A percentile compares a stretch with the other conserved stretches of the same genome.
These are phyloP conservation scores for Gnathonemus echidnorhynchus DNA, from an alignment of 2,113 vertebrate genomes.

Conservation along the genomic window DNA sequence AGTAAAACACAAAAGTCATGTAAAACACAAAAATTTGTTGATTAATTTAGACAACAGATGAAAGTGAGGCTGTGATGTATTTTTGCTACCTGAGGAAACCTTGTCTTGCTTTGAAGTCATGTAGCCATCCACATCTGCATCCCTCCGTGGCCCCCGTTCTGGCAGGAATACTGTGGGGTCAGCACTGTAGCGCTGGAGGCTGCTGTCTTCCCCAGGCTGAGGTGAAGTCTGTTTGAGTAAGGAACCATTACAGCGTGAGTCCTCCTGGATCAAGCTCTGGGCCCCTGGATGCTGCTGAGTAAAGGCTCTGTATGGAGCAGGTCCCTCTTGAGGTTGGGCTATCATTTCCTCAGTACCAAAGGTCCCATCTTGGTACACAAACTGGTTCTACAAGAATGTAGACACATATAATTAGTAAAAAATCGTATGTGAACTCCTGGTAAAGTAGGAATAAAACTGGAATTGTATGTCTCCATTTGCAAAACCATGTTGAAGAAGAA, in stretches of 20 bases:
- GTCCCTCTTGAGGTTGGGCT: conserved; percentile 57
- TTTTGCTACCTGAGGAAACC: conserved; percentile 70
- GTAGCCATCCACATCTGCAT: conserved; percentile 80
- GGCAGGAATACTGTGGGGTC: conserved; percentile 81
- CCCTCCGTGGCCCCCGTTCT: conserved; percentile 68
- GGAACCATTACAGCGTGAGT: conserved; percentile 82
- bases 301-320: conserved; percentile 53
- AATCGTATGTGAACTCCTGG: not conserved
- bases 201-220: conserved; percentile 75
- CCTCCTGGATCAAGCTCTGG: conserved; percentile 67
- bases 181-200: conserved; percentile 87
- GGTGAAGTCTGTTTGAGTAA: conserved; percentile 74
- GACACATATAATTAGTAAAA: not conserved
- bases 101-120: conserved; percentile 83
- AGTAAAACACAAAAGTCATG: not conserved
- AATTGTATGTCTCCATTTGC: not conserved
- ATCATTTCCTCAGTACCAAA: conserved; percentile 70
- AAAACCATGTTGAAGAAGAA: not conserved
- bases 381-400: conserved; percentile 72
- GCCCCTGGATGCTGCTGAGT: conserved; percentile 60
- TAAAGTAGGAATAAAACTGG: not conserved
- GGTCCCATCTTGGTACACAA: conserved; percentile 77
- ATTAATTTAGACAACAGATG: not conserved
- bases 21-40: not conserved
- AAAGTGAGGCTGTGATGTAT: too few relatives aligned